A percentile compares a stretch with the other conserved stretches of the same genome.
phyloP scores from a whole-genome alignment of 2,888 invertebrate genomes.

The Zele albiditarsus region DNA sequence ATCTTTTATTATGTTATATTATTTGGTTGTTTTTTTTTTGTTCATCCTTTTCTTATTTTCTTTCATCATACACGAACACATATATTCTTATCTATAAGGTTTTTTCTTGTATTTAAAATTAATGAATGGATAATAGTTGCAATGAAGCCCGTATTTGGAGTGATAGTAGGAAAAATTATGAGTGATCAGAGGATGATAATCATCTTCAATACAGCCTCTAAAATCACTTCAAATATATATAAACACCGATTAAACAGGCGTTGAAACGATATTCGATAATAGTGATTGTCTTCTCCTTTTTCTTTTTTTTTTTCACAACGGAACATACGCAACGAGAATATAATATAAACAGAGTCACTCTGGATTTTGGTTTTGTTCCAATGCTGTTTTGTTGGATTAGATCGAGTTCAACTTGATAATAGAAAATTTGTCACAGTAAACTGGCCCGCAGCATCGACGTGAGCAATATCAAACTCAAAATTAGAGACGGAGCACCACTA shows the following conservation, averaged over 20 bases:
- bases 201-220: not conserved
- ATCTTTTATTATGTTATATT: not conserved
- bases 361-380: not conserved
- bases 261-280: not conserved
- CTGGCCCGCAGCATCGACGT: constrained; percentile 2
- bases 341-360: not conserved
- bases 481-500: not conserved
- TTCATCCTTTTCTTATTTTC: not conserved
- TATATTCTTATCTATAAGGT: not conserved
- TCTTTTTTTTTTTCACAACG: not conserved
- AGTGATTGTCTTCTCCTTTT: not conserved
- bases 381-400: not conserved
- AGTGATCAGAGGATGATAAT: constrained; percentile 6
- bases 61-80: not conserved
- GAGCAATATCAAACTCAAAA: not conserved
- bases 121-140: constrained; percentile 12
- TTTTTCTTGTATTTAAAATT: constrained; percentile 23
- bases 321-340: constrained; percentile 4
- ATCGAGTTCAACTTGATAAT: not conserved
- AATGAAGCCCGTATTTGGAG: not conserved
- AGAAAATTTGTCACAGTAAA: not conserved
- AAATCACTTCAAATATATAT: not conserved
- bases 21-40: not conserved
- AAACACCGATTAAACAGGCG: not conserved
- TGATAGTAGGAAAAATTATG: not conserved